Percentiles rank a stretch among this genome's conserved stretches.
These are phyloP conservation scores for Antheraea pernyi DNA, from an alignment of 1,140 invertebrate species.

Conservation along the genomic window DNA sequence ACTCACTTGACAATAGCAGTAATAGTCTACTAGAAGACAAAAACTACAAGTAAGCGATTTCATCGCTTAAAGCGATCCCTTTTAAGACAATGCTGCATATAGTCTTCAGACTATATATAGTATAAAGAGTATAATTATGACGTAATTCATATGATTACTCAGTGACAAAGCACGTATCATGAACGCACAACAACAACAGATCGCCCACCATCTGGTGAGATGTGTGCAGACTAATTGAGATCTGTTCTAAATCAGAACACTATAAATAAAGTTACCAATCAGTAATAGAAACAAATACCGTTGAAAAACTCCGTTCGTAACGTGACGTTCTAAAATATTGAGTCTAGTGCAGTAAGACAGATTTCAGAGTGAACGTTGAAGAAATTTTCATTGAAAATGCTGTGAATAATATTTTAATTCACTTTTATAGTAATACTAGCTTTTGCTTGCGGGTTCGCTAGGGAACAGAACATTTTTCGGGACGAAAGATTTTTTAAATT, in stretches of 20 bases:
- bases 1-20: too few relatives aligned
- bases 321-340: neutral
- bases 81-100: neutral
- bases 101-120: neutral
- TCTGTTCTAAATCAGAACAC: constrained; percentile 8
- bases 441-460: too few relatives aligned
- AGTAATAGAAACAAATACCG: constrained; percentile 11
- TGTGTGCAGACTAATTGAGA: constrained; percentile 6
- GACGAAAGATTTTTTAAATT: too few relatives aligned
- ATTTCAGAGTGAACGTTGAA: neutral
- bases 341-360: neutral
- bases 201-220: neutral
- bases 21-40: too few relatives aligned
- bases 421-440: neutral
- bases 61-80: neutral
- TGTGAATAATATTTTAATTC: neutral
- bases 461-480: too few relatives aligned
- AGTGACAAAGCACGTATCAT: neutral
- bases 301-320: neutral
- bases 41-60: neutral
- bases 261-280: constrained; percentile 11
- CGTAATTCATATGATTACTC: neutral
- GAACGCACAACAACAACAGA: neutral
- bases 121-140: neutral
- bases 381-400: neutral